Conservation (phyloP, 2,113 vertebrate species). For the Acrocephalus arundinaceus region DNA sequence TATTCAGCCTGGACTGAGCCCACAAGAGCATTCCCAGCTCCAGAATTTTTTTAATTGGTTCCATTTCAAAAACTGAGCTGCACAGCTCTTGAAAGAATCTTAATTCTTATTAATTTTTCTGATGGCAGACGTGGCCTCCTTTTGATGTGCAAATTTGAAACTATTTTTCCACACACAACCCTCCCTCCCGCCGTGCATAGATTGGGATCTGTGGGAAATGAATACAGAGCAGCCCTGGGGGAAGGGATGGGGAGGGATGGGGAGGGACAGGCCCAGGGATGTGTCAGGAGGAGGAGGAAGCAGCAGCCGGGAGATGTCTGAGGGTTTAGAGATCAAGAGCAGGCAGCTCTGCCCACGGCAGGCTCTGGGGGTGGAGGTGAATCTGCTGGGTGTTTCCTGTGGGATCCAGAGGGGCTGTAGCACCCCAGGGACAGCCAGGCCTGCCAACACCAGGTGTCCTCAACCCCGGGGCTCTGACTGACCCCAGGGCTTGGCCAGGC, state of each 20-base stretch:
- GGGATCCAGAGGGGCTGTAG: background rate
- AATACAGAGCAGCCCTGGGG: background rate
- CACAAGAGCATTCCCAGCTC: background rate
- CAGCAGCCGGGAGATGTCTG: background rate
- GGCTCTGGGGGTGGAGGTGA: background rate
- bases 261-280: background rate
- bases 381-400: fast-evolving
- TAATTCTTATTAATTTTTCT: slow-evolving; percentile 62
- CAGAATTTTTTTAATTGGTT: slow-evolving; percentile 56
- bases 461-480: fast-evolving
- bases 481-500: background rate
- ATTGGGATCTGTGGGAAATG: slow-evolving; percentile 34
- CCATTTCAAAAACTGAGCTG: background rate
- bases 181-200: background rate
- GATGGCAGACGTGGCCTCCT: background rate
- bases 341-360: background rate
- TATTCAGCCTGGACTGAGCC: background rate
- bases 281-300: background rate
- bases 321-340: background rate
- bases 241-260: too few species aligned
- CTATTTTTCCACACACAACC: background rate
- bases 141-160: slow-evolving; percentile 66
- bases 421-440: background rate
- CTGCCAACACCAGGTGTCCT: background rate
- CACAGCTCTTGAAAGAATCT: background rate